Evolutionary conservation across 2,888 invertebrate genomes (phyloP).

Genomic region (Ctena decussata): DNA sequence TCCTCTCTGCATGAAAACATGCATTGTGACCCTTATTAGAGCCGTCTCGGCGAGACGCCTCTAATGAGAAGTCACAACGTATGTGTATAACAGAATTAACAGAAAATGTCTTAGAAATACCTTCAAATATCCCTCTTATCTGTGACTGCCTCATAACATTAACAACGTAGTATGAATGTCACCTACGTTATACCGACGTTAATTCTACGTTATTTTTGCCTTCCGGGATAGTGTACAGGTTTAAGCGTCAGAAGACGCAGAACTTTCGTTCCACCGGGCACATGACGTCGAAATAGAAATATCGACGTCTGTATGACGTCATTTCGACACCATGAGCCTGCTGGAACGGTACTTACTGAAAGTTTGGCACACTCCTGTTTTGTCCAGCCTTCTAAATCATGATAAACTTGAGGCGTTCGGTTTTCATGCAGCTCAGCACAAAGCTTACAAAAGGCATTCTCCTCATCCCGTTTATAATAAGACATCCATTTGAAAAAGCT

Average conservation of each 20-base stretch:
- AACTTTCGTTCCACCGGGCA: background rate
- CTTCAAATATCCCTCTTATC: too few species aligned
- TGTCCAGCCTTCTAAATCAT: constrained; percentile 66
- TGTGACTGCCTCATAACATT: too few species aligned
- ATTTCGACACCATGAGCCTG: background rate
- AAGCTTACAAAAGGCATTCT: constrained; percentile 69
- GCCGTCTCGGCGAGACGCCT: too few species aligned
- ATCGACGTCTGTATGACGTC: background rate
- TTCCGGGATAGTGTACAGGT: too few species aligned
- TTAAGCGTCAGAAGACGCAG: too few species aligned
- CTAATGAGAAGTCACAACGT: too few species aligned
- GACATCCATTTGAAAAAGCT: constrained; percentile 73
- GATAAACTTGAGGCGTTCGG: constrained; percentile 58
- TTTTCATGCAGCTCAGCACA: constrained; percentile 73
- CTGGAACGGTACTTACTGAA: constrained; percentile 47
- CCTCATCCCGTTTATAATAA: constrained; percentile 59
- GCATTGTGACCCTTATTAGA: too few species aligned
- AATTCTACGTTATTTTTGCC: background rate
- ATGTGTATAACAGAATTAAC: too few species aligned
- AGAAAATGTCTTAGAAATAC: too few species aligned
- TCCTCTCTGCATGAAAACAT: too few species aligned
- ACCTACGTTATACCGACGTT: background rate
- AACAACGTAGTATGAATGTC: background rate
- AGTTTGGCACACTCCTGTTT: constrained; percentile 61
- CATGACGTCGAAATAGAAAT: background rate